A percentile compares a stretch with the other conserved stretches of the same genome.
Conservation (phyloP, 2,113 vertebrate genomes). For the Hemiscyllium ocellatum region DNA sequence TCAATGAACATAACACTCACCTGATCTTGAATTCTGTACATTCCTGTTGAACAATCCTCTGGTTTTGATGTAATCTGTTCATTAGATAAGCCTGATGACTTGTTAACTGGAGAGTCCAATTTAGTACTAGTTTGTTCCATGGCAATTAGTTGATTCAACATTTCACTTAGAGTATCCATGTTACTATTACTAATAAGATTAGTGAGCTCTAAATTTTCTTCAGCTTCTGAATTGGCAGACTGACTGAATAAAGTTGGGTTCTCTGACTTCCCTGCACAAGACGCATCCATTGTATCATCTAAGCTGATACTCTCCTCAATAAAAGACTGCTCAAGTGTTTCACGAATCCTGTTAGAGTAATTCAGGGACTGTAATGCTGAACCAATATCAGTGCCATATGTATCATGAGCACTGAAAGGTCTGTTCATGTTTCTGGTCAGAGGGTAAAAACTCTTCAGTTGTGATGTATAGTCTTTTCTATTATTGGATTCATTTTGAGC, state of each 20-base stretch:
- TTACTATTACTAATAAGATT: constrained; percentile 47
- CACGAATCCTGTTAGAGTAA: constrained; percentile 25
- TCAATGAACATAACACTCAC: neutral
- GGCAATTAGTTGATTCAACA: constrained; percentile 55
- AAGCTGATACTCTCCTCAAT: neutral
- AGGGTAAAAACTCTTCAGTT: constrained; percentile 41
- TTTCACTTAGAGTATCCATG: constrained; percentile 55
- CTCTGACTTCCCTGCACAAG: neutral
- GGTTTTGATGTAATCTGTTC: constrained; percentile 9
- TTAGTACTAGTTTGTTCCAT: constrained; percentile 5
- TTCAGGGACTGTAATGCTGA: constrained; percentile 28
- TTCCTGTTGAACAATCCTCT: constrained; percentile 10
- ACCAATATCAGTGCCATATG: constrained; percentile 39
- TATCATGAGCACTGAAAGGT: constrained; percentile 50
- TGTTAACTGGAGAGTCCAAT: neutral
- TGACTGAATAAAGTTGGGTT: neutral
- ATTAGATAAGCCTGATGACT: neutral
- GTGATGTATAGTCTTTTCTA: constrained; percentile 42
- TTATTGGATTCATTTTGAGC: constrained; percentile 39
- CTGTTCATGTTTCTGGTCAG: constrained; percentile 46
- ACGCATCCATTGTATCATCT: neutral
- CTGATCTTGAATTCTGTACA: neutral
- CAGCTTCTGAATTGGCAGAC: constrained; percentile 41
- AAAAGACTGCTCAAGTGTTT: constrained; percentile 29
- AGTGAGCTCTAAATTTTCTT: constrained; percentile 2